Conservation (phyloP, 2,797 vertebrate species). For the Sylvilagus floridanus region DNA sequence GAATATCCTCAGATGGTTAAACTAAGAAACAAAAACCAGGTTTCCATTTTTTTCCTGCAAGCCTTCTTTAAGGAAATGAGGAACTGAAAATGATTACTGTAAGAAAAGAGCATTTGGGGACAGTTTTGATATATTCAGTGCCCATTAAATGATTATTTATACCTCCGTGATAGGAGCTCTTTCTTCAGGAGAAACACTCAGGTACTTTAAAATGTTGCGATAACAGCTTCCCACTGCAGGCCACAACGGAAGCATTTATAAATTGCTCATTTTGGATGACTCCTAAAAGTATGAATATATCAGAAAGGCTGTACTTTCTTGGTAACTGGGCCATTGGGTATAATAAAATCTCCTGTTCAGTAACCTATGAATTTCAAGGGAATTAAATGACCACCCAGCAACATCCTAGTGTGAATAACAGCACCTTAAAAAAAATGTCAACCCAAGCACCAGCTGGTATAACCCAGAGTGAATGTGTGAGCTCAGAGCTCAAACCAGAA, state of each 20-base stretch:
- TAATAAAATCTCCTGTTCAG: slow-evolving; percentile 61
- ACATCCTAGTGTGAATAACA: not conserved
- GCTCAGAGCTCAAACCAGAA: not conserved
- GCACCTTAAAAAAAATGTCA: not conserved
- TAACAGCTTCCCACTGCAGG: slow-evolving; percentile 16
- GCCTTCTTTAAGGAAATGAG: not conserved
- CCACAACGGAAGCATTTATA: slow-evolving; percentile 62
- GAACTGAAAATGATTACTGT: not conserved
- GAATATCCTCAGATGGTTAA: not conserved
- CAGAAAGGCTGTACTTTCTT: slow-evolving; percentile 50
- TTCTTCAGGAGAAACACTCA: slow-evolving; percentile 45
- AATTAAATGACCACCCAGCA: slow-evolving; percentile 42
- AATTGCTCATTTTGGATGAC: slow-evolving; percentile 48
- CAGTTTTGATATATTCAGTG: slow-evolving; percentile 17
- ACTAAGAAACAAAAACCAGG: not conserved
- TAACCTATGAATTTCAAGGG: slow-evolving; percentile 44
- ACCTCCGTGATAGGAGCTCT: not conserved
- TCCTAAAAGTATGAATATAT: slow-evolving; percentile 19
- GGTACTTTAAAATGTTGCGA: slow-evolving; percentile 37
- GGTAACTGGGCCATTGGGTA: slow-evolving; percentile 34
- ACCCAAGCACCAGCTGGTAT: not conserved
- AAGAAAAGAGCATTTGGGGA: slow-evolving; percentile 36
- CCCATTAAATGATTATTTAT: slow-evolving; percentile 61
- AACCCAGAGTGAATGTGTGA: not conserved
- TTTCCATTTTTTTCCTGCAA: slow-evolving; percentile 29